Evolutionary conservation across 2,797 vertebrate genomes (phyloP), one percentile per base, ranked within the genome.

Genomic region (Novumbra hubbsi): DNA sequence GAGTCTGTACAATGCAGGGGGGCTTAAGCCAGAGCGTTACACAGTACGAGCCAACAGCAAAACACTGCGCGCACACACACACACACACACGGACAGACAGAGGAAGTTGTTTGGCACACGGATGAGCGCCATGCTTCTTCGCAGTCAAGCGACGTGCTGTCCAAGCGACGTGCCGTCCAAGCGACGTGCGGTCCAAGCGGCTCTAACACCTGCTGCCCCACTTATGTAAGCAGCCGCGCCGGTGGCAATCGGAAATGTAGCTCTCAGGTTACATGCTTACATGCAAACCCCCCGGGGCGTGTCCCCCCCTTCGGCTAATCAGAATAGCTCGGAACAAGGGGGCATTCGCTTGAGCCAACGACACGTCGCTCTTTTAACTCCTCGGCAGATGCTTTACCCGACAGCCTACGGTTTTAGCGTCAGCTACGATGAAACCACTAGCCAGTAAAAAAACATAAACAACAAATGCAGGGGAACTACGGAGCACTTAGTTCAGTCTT

Each of bases 161-260:
- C 80, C 77, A 79, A 81, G 74, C 82, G 71, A 86, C 81, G 73
- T 79, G 73, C 68, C 73, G 81, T 84, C 80, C 77, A 79, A 81
- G 74, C 82, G 71, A 86, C 81, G 73, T 79, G 73, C 68, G 73
- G 81, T 84, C 80, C 77, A 79, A 81, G 74, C 82, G 71, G 85
- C 81, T n/a, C 74, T 34, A 69, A 81, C 90, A 92, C 84, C 90
- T 89, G 92, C 88, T 84, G 80, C 80, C 78, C 62, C 85, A 65
- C 85, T 91, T 88, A 89, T 84, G 84, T 80, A 90, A 89, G 76
- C 55, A 62, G 64, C n/a, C 66, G 50, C n/a, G 52, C 79, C 73
- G 55, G 70, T 83, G 71, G 72, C 34, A 71, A 74, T 76, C 67
- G 78, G 86, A 88, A 90, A 88, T 83, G 73, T 82, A 87, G 68